These are phyloP conservation scores for Danionella cerebrum DNA, from an alignment of 2,113 vertebrate genomes.

Conservation along the genomic window DNA sequence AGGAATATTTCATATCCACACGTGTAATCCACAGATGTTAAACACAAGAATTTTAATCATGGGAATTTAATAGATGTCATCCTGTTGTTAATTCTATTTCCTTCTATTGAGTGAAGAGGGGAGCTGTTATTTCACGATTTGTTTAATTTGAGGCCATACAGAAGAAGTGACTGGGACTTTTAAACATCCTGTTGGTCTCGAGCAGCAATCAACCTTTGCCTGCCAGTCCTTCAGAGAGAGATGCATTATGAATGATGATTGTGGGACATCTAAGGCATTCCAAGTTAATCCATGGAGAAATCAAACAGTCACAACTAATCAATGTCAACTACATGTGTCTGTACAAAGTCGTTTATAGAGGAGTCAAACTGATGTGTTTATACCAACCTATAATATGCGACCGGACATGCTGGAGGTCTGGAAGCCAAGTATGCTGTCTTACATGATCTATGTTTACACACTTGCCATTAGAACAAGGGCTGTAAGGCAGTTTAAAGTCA, in stretches of 20 bases:
- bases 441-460: too few species aligned
- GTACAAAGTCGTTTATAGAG: not conserved
- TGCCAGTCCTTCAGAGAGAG: not conserved
- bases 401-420: not conserved
- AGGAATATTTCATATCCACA: not conserved
- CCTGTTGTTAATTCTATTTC: slow-evolving; percentile 12
- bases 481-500: too few species aligned
- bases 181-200: not conserved
- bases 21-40: not conserved
- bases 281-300: not conserved
- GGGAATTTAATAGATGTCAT: slow-evolving; percentile 13
- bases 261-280: not conserved
- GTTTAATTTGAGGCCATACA: not conserved
- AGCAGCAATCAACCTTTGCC: not conserved
- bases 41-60: slow-evolving; percentile 12
- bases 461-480: too few species aligned
- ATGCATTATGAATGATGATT: not conserved
- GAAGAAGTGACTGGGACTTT: not conserved
- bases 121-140: not conserved
- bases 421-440: not conserved
- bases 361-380: not conserved
- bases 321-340: not conserved
- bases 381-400: not conserved
- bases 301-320: not conserved
- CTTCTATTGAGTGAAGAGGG: not conserved